Evolutionary conservation across 2,113 vertebrate genomes (phyloP).

Genomic region (Macrotis lagotis): DNA sequence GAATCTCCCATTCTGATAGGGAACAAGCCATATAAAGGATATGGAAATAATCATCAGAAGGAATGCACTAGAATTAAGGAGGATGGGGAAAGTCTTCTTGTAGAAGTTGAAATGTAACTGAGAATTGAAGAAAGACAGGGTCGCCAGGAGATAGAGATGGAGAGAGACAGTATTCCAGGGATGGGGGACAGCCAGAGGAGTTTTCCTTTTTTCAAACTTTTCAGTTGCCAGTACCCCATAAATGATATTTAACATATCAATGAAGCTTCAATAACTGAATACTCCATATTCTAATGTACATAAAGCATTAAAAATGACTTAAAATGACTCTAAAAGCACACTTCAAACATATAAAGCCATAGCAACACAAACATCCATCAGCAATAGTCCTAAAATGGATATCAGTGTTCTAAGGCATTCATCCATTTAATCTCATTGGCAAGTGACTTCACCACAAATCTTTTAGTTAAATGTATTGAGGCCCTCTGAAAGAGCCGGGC

Average conservation of each 20-base stretch:
- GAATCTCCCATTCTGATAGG: background rate
- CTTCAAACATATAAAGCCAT: background rate
- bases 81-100: background rate
- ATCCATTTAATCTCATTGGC: conserved; percentile 30
- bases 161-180: background rate
- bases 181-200: background rate
- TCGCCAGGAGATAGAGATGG: background rate
- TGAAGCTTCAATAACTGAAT: background rate
- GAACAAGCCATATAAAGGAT: background rate
- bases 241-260: background rate
- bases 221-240: background rate
- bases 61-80: background rate
- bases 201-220: background rate
- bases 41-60: background rate
- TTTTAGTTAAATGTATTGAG: conserved; percentile 26
- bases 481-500: conserved; percentile 26
- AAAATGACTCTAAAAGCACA: background rate
- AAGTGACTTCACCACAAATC: conserved; percentile 42
- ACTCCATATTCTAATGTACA: background rate
- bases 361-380: background rate
- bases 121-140: background rate
- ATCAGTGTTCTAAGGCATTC: conserved; percentile 45
- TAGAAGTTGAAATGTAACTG: background rate
- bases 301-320: background rate
- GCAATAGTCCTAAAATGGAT: conserved; percentile 25